These are phyloP conservation scores for Callipepla californica DNA, from an alignment of 2,113 vertebrate genomes.

Conservation along the genomic window DNA sequence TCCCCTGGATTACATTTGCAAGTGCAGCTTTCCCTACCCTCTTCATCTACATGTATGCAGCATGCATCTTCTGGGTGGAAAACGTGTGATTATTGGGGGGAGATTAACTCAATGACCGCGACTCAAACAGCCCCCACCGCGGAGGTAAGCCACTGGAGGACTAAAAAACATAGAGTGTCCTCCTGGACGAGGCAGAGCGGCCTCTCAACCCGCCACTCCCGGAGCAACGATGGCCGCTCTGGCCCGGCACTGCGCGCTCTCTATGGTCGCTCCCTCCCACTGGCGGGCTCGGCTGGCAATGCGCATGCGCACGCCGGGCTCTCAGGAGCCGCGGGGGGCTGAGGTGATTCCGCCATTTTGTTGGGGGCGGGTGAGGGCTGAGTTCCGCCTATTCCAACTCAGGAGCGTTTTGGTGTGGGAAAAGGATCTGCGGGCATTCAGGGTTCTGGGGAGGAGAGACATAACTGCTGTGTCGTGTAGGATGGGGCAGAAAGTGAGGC, in stretches of 20 bases:
- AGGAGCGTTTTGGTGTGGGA: not conserved
- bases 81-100: not conserved
- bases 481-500: not conserved
- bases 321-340: rapidly evolving
- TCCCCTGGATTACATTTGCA: rapidly evolving
- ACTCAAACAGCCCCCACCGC: rapidly evolving
- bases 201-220: rapidly evolving
- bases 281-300: rapidly evolving
- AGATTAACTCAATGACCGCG: too few relatives aligned
- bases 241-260: not conserved
- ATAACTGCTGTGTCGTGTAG: not conserved
- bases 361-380: rapidly evolving
- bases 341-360: rapidly evolving
- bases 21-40: not conserved
- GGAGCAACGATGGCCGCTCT: rapidly evolving
- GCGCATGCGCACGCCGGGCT: rapidly evolving
- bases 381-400: rapidly evolving
- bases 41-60: rapidly evolving
- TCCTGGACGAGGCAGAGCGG: rapidly evolving
- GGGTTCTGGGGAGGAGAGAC: not conserved
- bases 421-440: not conserved
- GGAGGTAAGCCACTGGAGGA: not conserved
- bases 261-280: not conserved
- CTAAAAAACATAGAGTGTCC: not conserved
- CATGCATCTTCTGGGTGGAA: rapidly evolving